Conservation (phyloP, 2,797 vertebrate genomes). For the Chlorospingus flavigularis region DNA sequence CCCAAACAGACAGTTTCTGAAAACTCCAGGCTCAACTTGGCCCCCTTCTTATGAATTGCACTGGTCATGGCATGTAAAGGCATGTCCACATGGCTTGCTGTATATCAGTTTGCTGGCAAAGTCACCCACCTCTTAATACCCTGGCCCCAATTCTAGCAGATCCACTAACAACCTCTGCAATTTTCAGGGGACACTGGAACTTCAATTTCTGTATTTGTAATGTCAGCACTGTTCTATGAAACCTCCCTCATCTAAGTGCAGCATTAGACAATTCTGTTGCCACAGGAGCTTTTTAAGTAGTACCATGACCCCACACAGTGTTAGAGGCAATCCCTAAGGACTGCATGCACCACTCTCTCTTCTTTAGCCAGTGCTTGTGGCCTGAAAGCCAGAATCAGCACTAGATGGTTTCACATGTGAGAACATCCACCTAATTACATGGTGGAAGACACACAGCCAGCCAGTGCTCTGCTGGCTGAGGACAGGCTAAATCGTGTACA, state of each 20-base stretch:
- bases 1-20: not conserved
- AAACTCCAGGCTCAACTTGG: not conserved
- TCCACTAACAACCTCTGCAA: not conserved
- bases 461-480: not conserved
- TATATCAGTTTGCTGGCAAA: not conserved
- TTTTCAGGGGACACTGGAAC: not conserved
- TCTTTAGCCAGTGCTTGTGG: not conserved
- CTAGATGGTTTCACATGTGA: not conserved
- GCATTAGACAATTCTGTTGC: not conserved
- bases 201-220: not conserved
- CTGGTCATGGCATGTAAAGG: not conserved
- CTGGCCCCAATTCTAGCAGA: not conserved
- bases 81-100: not conserved
- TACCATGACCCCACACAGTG: not conserved
- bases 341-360: not conserved
- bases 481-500: not conserved
- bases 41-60: not conserved
- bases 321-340: not conserved
- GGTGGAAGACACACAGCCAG: not conserved
- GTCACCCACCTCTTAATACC: not conserved
- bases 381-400: not conserved
- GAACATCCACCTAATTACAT: not conserved
- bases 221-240: not conserved
- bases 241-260: not conserved
- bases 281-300: not conserved